phyloP scores from a whole-genome alignment of 2,888 invertebrate species.

The Dascillus cervinus region DNA sequence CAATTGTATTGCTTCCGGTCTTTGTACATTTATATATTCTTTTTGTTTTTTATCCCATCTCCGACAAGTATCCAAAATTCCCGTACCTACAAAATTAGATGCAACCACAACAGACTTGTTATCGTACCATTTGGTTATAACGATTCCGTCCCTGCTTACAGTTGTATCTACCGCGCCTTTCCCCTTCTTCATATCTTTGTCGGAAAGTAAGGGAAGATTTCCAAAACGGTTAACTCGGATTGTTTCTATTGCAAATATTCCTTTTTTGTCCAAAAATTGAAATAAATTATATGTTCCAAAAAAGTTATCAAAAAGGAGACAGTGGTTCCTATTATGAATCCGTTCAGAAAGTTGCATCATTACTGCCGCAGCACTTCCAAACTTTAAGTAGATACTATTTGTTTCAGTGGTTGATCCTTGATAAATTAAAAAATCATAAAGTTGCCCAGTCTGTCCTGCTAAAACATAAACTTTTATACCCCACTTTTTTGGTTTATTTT shows the following conservation, averaged over 20 bases:
- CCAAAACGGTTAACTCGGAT: slow-evolving; percentile 1
- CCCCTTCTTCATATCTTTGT: slow-evolving; percentile 3
- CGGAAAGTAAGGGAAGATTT: neutral
- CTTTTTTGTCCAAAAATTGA: neutral
- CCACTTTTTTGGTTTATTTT: slow-evolving; percentile 6
- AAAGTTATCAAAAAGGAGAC: slow-evolving; percentile 3
- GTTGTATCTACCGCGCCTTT: neutral
- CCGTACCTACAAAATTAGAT: slow-evolving; percentile 4
- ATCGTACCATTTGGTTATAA: slow-evolving; percentile 5
- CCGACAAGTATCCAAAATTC: neutral
- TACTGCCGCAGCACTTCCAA: slow-evolving; percentile 2
- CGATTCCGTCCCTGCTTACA: slow-evolving; percentile 3
- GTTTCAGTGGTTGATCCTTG: slow-evolving; percentile 36
- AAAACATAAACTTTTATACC: slow-evolving; percentile 3
- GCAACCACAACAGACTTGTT: slow-evolving; percentile 2
- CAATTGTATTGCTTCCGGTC: slow-evolving; percentile 2
- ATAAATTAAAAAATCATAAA: slow-evolving; percentile 3
- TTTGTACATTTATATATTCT: slow-evolving; percentile 1
- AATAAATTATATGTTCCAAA: too few relatives aligned
- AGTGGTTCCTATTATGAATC: slow-evolving; percentile 1
- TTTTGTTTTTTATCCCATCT: slow-evolving; percentile 4
- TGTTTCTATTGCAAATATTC: slow-evolving; percentile 1
- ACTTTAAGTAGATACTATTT: slow-evolving; percentile 1
- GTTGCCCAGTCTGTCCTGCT: neutral
- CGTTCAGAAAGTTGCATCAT: slow-evolving; percentile 20